A percentile compares a stretch with the other conserved stretches of the same genome.
These are phyloP conservation scores for Xanthia togata DNA, from an alignment of 2,888 invertebrate genomes.

Conservation along the genomic window DNA sequence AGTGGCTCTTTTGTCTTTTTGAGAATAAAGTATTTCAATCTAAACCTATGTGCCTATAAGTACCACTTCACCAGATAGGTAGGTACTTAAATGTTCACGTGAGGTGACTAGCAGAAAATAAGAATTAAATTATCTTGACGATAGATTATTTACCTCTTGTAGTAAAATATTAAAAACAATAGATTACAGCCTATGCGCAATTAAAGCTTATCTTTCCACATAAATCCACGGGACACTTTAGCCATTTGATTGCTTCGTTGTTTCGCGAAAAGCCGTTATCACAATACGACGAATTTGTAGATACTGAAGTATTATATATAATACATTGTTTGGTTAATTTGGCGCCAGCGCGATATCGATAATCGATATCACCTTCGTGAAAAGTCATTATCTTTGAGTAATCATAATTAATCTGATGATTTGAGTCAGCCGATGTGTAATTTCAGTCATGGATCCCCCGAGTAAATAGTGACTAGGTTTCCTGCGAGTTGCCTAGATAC, in stretches of 20 bases:
- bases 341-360: conserved; percentile 60
- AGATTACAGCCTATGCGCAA: conserved; percentile 34
- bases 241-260: conserved; percentile 44
- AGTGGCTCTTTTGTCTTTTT: no score
- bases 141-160: background rate
- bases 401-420: conserved; percentile 42
- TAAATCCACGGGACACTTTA: conserved; percentile 54
- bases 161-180: conserved; percentile 31
- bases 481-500: background rate
- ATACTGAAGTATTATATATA: conserved; percentile 39
- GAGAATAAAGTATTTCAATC: no score
- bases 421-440: conserved; percentile 25
- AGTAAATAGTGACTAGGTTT: conserved; percentile 13
- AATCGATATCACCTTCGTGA: conserved; percentile 44
- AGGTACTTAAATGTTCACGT: background rate
- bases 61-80: conserved; percentile 1
- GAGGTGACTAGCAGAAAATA: background rate
- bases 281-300: conserved; percentile 57
- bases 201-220: conserved; percentile 52
- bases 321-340: conserved; percentile 47
- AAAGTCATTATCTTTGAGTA: conserved; percentile 35
- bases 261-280: conserved; percentile 57
- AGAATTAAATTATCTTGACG: background rate
- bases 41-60: no score
- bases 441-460: conserved; percentile 33